phyloP scores from a whole-genome alignment of 2,888 invertebrate genomes.

The Scotopteryx bipunctaria region DNA sequence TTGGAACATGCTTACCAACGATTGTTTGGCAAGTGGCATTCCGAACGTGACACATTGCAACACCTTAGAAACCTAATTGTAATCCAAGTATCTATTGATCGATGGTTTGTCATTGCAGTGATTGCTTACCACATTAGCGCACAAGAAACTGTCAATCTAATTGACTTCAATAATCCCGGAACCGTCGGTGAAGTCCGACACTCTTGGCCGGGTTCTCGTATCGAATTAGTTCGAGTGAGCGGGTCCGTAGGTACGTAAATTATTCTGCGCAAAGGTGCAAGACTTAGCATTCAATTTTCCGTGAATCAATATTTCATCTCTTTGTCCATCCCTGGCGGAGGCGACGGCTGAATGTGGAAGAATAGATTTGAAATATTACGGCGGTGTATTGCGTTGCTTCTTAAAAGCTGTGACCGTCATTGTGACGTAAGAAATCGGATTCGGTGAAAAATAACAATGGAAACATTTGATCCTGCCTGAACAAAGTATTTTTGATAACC shows the following conservation, averaged over 20 bases:
- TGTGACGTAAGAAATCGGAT: background rate
- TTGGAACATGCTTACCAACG: background rate
- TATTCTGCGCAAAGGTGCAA: constrained; percentile 24
- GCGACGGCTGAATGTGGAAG: constrained; percentile 28
- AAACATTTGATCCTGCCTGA: no score
- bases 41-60: background rate
- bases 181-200: background rate
- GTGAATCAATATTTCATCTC: constrained; percentile 46
- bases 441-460: background rate
- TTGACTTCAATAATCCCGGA: no score
- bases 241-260: constrained; percentile 28
- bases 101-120: no score
- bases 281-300: constrained; percentile 28
- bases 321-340: constrained; percentile 34
- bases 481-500: no score
- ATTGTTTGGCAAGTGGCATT: background rate
- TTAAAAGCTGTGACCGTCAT: background rate
- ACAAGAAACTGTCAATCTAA: no score
- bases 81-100: no score
- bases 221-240: constrained; percentile 26
- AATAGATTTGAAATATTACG: constrained; percentile 38
- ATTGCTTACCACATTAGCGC: no score
- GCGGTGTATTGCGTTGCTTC: background rate
- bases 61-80: no score
- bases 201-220: constrained; percentile 15